Conservation (phyloP, 2,113 vertebrate genomes). For the Lophius piscatorius region DNA sequence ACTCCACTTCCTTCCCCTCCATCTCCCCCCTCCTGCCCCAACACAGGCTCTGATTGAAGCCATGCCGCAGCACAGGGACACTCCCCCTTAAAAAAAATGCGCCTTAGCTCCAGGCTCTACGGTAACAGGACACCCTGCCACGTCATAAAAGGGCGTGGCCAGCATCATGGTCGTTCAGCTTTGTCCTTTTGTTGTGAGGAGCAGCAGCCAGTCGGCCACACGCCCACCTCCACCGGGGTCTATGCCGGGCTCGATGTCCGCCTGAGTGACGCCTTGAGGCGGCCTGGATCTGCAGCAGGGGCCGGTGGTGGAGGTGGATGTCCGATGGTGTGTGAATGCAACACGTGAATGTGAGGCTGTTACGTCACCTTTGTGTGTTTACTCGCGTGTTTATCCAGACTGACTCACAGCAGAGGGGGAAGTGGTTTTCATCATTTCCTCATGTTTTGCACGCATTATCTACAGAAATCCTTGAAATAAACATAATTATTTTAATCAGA, state of each 20-base stretch:
- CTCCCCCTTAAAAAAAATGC: conserved; percentile 36
- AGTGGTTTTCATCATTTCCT: no score
- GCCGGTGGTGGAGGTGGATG: background rate
- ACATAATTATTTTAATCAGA: no score
- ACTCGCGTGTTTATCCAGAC: no score
- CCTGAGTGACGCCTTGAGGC: background rate
- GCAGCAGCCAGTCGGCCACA: background rate
- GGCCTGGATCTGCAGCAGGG: background rate
- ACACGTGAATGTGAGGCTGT: conserved; percentile 20
- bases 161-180: background rate
- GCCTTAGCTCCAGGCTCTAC: background rate
- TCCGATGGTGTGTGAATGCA: background rate
- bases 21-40: no score
- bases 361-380: conserved; percentile 8
- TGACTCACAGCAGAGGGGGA: no score
- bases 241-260: background rate
- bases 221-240: background rate
- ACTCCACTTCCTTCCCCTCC: no score
- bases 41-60: background rate
- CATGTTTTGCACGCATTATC: no score
- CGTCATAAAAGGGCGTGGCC: background rate
- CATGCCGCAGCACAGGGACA: conserved; percentile 49
- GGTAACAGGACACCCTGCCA: background rate
- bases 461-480: no score
- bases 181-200: conserved; percentile 19